phyloP scores from a whole-genome alignment of 2,797 vertebrate genomes.

The Orestias chungarensis region DNA sequence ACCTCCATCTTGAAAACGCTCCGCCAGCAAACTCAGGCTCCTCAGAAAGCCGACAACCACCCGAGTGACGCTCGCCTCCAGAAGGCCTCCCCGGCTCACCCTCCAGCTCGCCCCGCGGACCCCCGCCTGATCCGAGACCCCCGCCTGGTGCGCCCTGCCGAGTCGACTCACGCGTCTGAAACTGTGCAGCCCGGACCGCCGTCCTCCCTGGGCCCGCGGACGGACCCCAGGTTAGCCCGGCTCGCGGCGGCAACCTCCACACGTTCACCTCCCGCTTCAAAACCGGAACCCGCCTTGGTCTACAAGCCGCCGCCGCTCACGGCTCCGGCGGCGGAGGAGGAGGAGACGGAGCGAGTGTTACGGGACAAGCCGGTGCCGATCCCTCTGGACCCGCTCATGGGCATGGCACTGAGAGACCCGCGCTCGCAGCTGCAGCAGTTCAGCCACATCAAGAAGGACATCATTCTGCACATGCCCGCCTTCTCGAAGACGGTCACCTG shows the following conservation, averaged over 20 bases:
- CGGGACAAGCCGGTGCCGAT: slow-evolving; percentile 89
- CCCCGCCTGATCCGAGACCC: slow-evolving; percentile 84
- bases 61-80: slow-evolving; percentile 86
- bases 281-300: slow-evolving; percentile 72
- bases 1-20: slow-evolving; percentile 92
- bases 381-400: slow-evolving; percentile 87
- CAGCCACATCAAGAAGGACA: slow-evolving; percentile 94
- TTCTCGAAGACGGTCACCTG: slow-evolving; percentile 89
- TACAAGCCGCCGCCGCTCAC: slow-evolving; percentile 79
- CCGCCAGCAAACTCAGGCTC: slow-evolving; percentile 85
- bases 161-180: slow-evolving; percentile 56
- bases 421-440: slow-evolving; percentile 90
- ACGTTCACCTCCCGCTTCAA: slow-evolving; percentile 62
- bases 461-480: slow-evolving; percentile 82
- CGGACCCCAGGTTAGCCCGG: slow-evolving; percentile 87
- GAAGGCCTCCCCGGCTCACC: slow-evolving; percentile 80
- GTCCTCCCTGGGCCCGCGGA: slow-evolving; percentile 65
- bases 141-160: slow-evolving; percentile 80
- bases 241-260: slow-evolving; percentile 48
- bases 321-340: slow-evolving; percentile 81
- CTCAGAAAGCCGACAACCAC: slow-evolving; percentile 63
- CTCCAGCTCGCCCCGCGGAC: slow-evolving; percentile 82
- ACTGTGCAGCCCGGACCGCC: slow-evolving; percentile 40
- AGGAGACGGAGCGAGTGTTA: slow-evolving; percentile 87
- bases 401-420: slow-evolving; percentile 86